A percentile compares a stretch with the other conserved stretches of the same genome.
Evolutionary conservation across 2,797 vertebrate species (phyloP).

Genomic region (Holocentrus rufus): DNA sequence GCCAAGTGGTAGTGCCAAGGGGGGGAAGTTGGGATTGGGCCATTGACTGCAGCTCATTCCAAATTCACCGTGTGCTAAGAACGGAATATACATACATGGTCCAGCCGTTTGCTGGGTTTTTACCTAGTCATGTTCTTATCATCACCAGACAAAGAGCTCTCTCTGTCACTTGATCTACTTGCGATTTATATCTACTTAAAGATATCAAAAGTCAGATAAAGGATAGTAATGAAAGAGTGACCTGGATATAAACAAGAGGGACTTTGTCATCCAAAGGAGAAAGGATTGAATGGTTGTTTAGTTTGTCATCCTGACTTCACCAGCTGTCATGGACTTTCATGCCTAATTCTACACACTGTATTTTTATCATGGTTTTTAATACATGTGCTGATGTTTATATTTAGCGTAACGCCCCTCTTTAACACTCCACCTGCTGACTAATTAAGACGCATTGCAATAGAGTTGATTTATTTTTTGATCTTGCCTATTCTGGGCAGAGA

Average conservation of each 20-base stretch:
- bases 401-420: constrained; percentile 59
- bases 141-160: constrained; percentile 44
- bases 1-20: too few species aligned
- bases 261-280: constrained; percentile 46
- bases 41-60: constrained; percentile 8
- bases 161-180: constrained; percentile 62
- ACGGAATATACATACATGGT: too few species aligned
- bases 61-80: too few species aligned
- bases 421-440: constrained; percentile 58
- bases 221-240: constrained; percentile 57
- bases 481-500: constrained; percentile 61
- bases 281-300: constrained; percentile 1
- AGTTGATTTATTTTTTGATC: constrained; percentile 78
- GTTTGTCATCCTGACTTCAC: constrained; percentile 9
- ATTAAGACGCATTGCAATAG: constrained; percentile 59
- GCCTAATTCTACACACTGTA: constrained; percentile 41
- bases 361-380: constrained; percentile 57
- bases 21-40: neutral
- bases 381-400: constrained; percentile 69
- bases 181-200: constrained; percentile 53
- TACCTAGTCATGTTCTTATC: constrained; percentile 16
- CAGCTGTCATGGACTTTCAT: constrained; percentile 15
- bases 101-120: too few species aligned
- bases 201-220: constrained; percentile 52
- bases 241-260: constrained; percentile 62